Evolutionary conservation across 2,797 vertebrate species (phyloP).

Genomic region (Notolabrus celidotus): DNA sequence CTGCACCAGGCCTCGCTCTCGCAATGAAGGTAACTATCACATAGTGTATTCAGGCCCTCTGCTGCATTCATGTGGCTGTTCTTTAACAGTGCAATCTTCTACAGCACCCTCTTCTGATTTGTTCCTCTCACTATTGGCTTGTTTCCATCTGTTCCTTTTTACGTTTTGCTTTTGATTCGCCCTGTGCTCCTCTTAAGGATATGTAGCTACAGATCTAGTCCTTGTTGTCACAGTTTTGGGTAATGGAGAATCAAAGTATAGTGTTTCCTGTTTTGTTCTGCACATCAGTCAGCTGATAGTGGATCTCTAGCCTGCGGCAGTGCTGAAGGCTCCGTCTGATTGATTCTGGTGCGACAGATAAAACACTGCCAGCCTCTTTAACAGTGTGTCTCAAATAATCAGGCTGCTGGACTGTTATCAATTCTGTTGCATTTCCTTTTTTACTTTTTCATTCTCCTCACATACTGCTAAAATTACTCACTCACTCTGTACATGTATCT

Average conservation of each 20-base stretch:
- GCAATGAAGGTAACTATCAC: conserved; percentile 93
- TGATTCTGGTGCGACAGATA: conserved; percentile 36
- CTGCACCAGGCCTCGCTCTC: conserved; percentile 92
- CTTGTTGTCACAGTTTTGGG: conserved; percentile 8
- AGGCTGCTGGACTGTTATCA: conserved; percentile 1
- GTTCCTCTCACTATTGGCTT: conserved; percentile 11
- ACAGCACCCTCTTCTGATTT: conserved; percentile 4
- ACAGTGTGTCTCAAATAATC: conserved; percentile 22
- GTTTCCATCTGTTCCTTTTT: conserved; percentile 27
- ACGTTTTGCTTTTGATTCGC: conserved; percentile 26
- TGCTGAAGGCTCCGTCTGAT: conserved; percentile 33
- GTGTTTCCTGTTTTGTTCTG: conserved; percentile 18
- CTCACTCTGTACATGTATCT: not conserved
- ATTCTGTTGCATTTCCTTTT: conserved; percentile 12
- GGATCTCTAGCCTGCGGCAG: conserved; percentile 42
- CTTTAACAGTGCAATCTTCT: conserved; percentile 29
- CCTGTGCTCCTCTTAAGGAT: conserved; percentile 16
- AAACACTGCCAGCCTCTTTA: conserved; percentile 28
- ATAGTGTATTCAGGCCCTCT: conserved; percentile 38
- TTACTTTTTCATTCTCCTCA: not conserved
- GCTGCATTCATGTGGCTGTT: conserved; percentile 56
- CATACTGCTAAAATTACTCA: not conserved
- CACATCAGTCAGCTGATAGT: conserved; percentile 28
- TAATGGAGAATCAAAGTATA: conserved; percentile 22
- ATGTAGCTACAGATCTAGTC: conserved; percentile 17